phyloP scores from a whole-genome alignment of 2,113 vertebrate genomes.

The Alexandromys fortis region DNA sequence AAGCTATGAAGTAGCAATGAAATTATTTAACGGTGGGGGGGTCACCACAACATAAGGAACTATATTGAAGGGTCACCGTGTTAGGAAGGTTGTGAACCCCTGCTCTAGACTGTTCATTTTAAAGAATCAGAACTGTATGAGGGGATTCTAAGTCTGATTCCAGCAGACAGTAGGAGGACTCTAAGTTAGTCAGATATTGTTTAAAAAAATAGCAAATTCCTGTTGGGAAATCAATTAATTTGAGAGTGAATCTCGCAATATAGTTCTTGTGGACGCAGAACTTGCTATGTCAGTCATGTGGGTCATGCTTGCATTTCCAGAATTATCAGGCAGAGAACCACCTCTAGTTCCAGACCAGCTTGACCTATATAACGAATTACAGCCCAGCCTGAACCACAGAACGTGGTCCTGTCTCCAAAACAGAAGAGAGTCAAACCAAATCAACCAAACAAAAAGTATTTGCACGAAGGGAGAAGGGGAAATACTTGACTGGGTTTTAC shows the following conservation, averaged over 20 bases:
- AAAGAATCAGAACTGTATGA: not conserved
- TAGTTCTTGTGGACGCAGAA: not conserved
- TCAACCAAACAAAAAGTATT: not conserved
- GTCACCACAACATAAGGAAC: not conserved
- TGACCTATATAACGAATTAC: not conserved
- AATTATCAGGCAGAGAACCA: not conserved
- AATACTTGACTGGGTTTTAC: not conserved
- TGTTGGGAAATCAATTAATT: not conserved
- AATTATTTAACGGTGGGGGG: not conserved
- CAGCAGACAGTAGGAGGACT: not conserved
- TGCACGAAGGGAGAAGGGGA: not conserved
- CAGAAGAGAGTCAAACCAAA: not conserved
- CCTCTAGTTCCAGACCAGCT: not conserved
- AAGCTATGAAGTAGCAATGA: not conserved
- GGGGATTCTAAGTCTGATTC: not conserved
- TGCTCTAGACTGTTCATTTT: not conserved
- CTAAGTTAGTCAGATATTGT: not conserved
- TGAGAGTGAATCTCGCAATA: not conserved
- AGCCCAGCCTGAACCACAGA: not conserved
- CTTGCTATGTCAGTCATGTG: not conserved
- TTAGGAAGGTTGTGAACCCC: not conserved
- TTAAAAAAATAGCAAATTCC: slow-evolving; percentile 34
- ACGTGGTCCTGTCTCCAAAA: not conserved
- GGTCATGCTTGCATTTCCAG: not conserved
- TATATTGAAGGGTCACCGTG: not conserved